phyloP scores from a whole-genome alignment of 2,888 invertebrate species.

The Amblyteles armatorius region DNA sequence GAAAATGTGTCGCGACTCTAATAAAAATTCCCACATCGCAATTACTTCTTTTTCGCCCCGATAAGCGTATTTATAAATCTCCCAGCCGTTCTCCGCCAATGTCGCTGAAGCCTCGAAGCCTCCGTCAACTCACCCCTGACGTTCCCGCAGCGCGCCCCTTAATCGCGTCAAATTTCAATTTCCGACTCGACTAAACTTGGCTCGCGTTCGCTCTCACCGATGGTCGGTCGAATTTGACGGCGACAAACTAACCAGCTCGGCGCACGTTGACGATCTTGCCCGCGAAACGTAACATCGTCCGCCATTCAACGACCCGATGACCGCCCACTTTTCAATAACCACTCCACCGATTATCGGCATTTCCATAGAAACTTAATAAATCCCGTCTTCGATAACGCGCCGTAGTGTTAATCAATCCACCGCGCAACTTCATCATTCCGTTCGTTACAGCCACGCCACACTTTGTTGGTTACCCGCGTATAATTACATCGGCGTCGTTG shows the following conservation, averaged over 20 bases:
- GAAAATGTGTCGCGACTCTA: no score
- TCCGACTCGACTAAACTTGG: slow-evolving; percentile 1
- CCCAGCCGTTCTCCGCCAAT: not conserved
- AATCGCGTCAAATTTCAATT: slow-evolving; percentile 16
- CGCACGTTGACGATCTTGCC: not conserved
- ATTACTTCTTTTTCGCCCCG: not conserved
- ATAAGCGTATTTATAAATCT: not conserved
- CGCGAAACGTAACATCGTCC: not conserved
- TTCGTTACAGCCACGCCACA: not conserved
- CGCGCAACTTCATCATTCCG: not conserved
- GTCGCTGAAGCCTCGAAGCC: not conserved
- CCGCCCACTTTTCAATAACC: not conserved
- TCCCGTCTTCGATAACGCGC: not conserved
- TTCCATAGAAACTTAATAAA: not conserved
- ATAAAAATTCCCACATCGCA: not conserved
- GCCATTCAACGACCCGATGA: not conserved
- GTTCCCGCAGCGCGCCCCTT: not conserved
- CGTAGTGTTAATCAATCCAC: not conserved
- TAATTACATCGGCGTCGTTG: not conserved
- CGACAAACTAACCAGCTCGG: not conserved
- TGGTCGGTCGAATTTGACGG: not conserved
- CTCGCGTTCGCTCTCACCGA: not conserved
- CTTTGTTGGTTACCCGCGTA: not conserved
- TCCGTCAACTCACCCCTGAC: not conserved
- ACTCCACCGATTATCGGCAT: not conserved